Base-by-base conservation (phyloP, 2,113 vertebrate genomes). In the Reinhardtius hippoglossoides region DNA sequence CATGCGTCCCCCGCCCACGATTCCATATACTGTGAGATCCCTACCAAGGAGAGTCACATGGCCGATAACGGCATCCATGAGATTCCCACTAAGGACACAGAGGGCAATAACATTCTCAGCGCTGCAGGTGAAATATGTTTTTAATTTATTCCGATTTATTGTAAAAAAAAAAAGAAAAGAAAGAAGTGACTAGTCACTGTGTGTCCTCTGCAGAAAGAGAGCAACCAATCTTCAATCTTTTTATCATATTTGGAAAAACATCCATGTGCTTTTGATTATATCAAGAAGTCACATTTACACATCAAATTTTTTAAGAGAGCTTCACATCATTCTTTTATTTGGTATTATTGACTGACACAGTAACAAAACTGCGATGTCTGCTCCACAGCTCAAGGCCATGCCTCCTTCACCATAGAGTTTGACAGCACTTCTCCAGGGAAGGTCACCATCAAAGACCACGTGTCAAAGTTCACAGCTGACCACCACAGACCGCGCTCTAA, bases 361-460 rank as follows among this genome's bases (percentile, higher is more conserved):
- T 60, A 64, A 72, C 6, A 27, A 72, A 76, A 56, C 20, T 71
- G 31, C 27, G 37, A 27, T 4, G 23, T 88, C 54, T 84, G 44
- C 56, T 87, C 92, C 71, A 24, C 95, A 92, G 95, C 95, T 82
- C 95, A 97, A 90, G 96, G 97, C 40, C 97, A 99, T 61, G 97
- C 98, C 89, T 99, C 98, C 68, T 99, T 99, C 94, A 99, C 98
- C 71, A 99, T 99, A 88, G 98, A 99, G 93, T 99, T 99, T 89
- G 98, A 99, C 94, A 96, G 95, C 90, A 96, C 95, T 67, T 95
- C 96, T 69, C 97, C 98, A 10, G 98, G 98, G 78, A 99, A 98
- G 93, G 98, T 99, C 73, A 99, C 97, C 31, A 99, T 99, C 91
- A 98, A 97, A 92, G 98, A 99, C 91, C 98, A 99, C 0, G 96